Conservation (phyloP, 1,140 invertebrate species). For the Patella vulgata region DNA sequence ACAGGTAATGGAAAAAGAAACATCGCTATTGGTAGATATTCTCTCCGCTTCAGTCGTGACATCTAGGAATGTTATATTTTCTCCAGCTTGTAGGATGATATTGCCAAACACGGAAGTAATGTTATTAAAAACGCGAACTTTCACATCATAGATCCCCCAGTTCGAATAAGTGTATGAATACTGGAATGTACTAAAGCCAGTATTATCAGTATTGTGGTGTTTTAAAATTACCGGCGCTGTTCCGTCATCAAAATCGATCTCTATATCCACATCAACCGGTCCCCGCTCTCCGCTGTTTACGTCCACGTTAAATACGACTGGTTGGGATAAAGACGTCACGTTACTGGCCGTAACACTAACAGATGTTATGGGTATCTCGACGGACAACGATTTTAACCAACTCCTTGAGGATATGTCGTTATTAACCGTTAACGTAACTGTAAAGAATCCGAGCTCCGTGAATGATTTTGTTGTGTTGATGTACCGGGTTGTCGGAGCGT, state of each 20-base stretch:
- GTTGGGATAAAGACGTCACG: constrained; percentile 38
- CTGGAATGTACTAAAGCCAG: constrained; percentile 28
- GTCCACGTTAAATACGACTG: constrained; percentile 38
- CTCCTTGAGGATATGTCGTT: constrained; percentile 50
- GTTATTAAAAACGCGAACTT: constrained; percentile 51
- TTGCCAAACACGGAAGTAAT: constrained; percentile 43
- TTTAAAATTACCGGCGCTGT: constrained; percentile 8
- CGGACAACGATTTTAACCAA: constrained; percentile 43
- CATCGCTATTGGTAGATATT: constrained; percentile 27
- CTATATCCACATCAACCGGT: constrained; percentile 37
- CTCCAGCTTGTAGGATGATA: constrained; percentile 53
- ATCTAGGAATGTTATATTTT: constrained; percentile 60
- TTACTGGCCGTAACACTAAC: constrained; percentile 35
- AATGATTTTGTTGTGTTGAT: constrained; percentile 39
- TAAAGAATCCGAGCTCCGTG: constrained; percentile 49
- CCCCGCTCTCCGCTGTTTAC: constrained; percentile 39
- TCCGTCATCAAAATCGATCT: constrained; percentile 49
- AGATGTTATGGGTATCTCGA: constrained; percentile 50
- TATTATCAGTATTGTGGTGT: constrained; percentile 28
- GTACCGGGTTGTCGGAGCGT: constrained; percentile 14
- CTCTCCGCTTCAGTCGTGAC: constrained; percentile 42
- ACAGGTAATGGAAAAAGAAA: constrained; percentile 39
- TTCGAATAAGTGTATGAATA: constrained; percentile 46
- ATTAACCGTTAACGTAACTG: constrained; percentile 35
- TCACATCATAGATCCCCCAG: constrained; percentile 59